Evolutionary conservation across 1,140 invertebrate species (phyloP).

Genomic region (Trachymyrmex septentrionalis): DNA sequence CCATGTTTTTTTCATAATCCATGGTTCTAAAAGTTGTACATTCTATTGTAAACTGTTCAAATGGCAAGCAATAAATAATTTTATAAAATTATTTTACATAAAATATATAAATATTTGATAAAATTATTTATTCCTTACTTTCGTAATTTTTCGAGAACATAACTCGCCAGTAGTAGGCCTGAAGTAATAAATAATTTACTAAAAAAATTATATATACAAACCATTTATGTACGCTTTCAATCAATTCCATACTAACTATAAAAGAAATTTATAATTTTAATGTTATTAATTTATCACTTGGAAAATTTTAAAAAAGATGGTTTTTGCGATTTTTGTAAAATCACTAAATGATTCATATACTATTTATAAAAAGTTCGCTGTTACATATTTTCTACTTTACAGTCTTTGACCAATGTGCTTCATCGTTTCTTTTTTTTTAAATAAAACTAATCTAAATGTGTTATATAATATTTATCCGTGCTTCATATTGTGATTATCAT

Average conservation of each 20-base stretch:
- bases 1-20: slow-evolving; percentile 33
- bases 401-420: slow-evolving; percentile 72
- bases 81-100: slow-evolving; percentile 62
- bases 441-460: slow-evolving; percentile 70
- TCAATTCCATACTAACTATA: slow-evolving; percentile 65
- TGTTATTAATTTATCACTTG: slow-evolving; percentile 50
- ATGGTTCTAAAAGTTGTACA: slow-evolving; percentile 35
- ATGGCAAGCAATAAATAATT: slow-evolving; percentile 67
- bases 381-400: slow-evolving; percentile 52
- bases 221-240: slow-evolving; percentile 39
- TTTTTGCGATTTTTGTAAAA: slow-evolving; percentile 19
- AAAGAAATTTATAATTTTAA: slow-evolving; percentile 51
- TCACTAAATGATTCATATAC: slow-evolving; percentile 58
- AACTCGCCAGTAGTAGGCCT: slow-evolving; percentile 28
- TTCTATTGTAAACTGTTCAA: slow-evolving; percentile 40
- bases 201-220: slow-evolving; percentile 54
- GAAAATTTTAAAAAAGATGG: slow-evolving; percentile 48
- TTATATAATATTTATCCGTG: slow-evolving; percentile 61
- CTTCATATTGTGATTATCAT: slow-evolving; percentile 28
- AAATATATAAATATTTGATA: slow-evolving; percentile 32
- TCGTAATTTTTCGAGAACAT: slow-evolving; percentile 23
- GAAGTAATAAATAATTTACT: slow-evolving; percentile 39
- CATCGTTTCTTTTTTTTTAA: slow-evolving; percentile 48
- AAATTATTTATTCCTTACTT: slow-evolving; percentile 52
- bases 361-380: slow-evolving; percentile 57